Base-by-base conservation (phyloP, 2,113 vertebrate species). In the Alosa alosa region DNA sequence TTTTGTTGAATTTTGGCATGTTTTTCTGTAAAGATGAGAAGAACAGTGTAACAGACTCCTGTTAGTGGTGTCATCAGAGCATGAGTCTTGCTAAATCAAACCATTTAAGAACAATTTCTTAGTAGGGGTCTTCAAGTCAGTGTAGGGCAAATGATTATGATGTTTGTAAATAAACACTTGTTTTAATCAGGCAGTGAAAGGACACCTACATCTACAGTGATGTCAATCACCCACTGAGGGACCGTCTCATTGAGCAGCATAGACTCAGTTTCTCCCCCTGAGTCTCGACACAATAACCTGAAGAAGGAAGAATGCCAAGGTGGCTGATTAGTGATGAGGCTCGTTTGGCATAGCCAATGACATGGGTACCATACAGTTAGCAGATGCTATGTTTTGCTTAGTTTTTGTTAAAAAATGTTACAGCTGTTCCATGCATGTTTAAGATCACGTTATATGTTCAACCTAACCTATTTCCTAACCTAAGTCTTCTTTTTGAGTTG, bases 1-100 rank as follows among this genome's bases (percentile, higher is more conserved):
- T 99, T 96, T 99, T 99, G 96, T 99, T 99, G 96, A 99, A 99
- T 90, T 99, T 99, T 91, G 98, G 98, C 98, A 99, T 99, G 91
- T 99, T 99, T 97, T 99, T 99, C 98, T 99, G 94, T 82, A 95
- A 95, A 10, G 85, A 83, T 4, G 55, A 18, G 68, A 92, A 60
- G 46, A 46, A 60, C 15, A 18, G 52, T 18, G 25, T 1, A 84
- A 81, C 68, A 72, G n/a, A 72, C 4, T 60, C 18, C 55, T 60
- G 18, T 60, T 60, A 60, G 20, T 60, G 55, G 18, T 60, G 6
- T 60, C 20, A 60, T 60, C 55, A 22, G 4, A 60, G 47, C 9
- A 49, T 49, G 8, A 49, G 55, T 20, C 15, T 17, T 17, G 18
- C 6, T 6, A 60, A 22, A 22, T 55, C 15, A 22, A 20, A 22